Conservation (phyloP, 2,888 invertebrate species). For the Strigamia crassipes region DNA sequence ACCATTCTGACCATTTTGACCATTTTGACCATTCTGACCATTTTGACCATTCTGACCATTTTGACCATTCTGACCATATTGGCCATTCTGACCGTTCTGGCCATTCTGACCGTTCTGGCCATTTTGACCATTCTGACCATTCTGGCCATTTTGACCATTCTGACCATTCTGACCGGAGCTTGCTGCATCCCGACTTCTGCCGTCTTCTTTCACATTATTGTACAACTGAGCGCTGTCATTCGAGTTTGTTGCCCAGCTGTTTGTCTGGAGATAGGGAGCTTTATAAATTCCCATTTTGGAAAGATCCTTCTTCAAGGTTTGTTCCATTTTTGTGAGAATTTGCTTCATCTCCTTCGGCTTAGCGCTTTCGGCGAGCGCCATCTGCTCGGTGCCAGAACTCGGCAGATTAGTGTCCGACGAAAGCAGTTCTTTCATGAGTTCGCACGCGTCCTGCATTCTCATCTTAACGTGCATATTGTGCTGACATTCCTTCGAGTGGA, state of each 20-base stretch:
- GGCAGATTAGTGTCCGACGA: neutral
- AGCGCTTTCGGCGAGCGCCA: neutral
- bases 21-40: neutral
- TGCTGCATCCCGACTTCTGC: no score
- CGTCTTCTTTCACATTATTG: no score
- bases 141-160: no score
- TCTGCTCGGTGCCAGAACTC: neutral
- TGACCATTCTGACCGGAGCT: neutral
- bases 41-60: neutral
- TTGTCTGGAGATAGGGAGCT: neutral
- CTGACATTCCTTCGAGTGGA: neutral
- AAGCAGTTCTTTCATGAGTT: constrained; percentile 44
- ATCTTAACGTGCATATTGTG: neutral
- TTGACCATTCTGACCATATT: no score
- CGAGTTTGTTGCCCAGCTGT: neutral
- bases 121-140: no score
- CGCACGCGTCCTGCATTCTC: constrained; percentile 43
- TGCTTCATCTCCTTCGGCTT: neutral
- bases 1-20: no score
- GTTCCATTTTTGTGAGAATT: neutral
- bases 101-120: no score
- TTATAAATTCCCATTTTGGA: constrained; percentile 2
- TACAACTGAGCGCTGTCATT: neutral
- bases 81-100: neutral
- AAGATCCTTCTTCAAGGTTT: neutral